Evolutionary conservation across 2,113 vertebrate genomes (phyloP).

Genomic region (Eurystomus gularis): DNA sequence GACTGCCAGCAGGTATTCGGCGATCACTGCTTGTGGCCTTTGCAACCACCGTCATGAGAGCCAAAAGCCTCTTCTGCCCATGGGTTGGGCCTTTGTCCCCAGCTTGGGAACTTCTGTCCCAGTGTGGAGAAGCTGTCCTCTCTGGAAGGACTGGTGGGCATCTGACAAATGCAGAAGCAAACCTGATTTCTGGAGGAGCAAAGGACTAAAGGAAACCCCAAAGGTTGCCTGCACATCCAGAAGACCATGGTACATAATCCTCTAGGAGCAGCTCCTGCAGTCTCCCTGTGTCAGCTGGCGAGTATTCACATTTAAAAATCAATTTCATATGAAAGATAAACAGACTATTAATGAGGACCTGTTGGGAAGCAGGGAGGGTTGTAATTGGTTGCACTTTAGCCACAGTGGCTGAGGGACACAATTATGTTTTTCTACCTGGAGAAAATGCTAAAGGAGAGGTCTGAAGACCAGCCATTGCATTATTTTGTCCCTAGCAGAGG

Average conservation of each 20-base stretch:
- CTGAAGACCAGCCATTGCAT: background rate
- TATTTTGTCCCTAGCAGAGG: background rate
- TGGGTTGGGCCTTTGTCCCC: background rate
- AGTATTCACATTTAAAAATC: conserved; percentile 10
- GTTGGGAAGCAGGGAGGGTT: conserved; percentile 7
- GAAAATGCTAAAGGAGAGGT: background rate
- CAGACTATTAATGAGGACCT: conserved; percentile 22
- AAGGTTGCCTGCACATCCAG: background rate
- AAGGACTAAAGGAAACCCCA: background rate
- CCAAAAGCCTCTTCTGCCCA: background rate
- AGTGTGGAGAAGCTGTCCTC: background rate
- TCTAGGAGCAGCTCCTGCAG: background rate
- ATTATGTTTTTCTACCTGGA: background rate
- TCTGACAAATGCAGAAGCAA: background rate
- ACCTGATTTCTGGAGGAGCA: background rate
- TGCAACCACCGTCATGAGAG: fast-evolving
- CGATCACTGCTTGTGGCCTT: background rate
- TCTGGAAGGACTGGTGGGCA: background rate
- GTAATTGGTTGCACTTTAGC: conserved; percentile 35
- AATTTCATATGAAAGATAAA: conserved; percentile 26
- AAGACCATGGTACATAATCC: background rate
- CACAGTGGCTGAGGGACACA: background rate
- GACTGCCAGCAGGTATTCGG: background rate
- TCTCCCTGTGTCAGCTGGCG: background rate
- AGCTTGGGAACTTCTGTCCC: background rate